Evolutionary conservation across 2,888 invertebrate species (phyloP).

Genomic region (Maniola hyperantus): DNA sequence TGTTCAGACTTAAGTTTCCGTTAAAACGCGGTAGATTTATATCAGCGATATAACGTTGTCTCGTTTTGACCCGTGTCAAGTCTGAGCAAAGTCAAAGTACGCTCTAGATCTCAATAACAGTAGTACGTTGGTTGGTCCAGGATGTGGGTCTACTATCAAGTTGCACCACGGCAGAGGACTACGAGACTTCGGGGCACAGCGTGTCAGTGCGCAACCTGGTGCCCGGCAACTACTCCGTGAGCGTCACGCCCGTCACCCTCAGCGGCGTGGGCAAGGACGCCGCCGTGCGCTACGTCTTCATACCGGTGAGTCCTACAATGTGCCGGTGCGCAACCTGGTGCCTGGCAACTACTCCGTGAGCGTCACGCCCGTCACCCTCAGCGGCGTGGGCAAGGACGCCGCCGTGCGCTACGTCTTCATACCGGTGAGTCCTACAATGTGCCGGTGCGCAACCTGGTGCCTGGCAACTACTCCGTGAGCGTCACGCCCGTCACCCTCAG

Average conservation of each 20-base stretch:
- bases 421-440: slow-evolving; percentile 80
- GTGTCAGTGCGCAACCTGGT: slow-evolving; percentile 82
- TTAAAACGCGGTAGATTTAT: no score
- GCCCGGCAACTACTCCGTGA: slow-evolving; percentile 92
- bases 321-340: slow-evolving; percentile 81
- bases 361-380: slow-evolving; percentile 90
- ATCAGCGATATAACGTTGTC: no score
- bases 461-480: slow-evolving; percentile 92
- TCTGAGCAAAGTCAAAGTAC: no score
- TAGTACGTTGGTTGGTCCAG: slow-evolving; percentile 45
- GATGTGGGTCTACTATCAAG: slow-evolving; percentile 77
- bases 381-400: slow-evolving; percentile 87
- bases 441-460: slow-evolving; percentile 81
- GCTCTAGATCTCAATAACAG: no score
- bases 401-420: slow-evolving; percentile 83
- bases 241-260: slow-evolving; percentile 89
- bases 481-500: slow-evolving; percentile 91
- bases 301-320: slow-evolving; percentile 82
- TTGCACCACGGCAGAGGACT: slow-evolving; percentile 87
- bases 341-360: slow-evolving; percentile 93
- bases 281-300: slow-evolving; percentile 79
- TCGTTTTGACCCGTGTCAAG: no score
- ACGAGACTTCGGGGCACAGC: slow-evolving; percentile 70
- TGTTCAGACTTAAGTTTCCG: no score
- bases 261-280: slow-evolving; percentile 88